Evolutionary conservation across 1,140 invertebrate genomes (phyloP).

Genomic region (Cryptotermes secundus): DNA sequence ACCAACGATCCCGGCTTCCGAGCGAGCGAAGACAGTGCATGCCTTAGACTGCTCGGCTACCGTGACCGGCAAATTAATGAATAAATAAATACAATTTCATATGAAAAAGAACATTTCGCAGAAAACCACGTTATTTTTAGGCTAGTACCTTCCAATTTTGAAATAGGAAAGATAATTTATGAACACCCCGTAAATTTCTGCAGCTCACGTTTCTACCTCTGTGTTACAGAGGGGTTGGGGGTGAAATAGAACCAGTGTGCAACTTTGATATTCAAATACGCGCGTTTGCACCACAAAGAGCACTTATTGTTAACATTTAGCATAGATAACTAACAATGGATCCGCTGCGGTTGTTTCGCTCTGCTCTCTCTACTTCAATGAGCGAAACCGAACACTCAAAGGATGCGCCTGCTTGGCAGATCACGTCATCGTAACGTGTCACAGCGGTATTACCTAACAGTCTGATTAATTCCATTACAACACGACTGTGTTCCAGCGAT

Average conservation of each 20-base stretch:
- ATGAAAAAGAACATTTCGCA: too few species aligned
- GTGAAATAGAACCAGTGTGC: background rate
- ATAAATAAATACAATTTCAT: too few species aligned
- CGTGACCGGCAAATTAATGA: too few species aligned
- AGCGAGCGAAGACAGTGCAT: too few species aligned
- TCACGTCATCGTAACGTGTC: background rate
- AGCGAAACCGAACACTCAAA: background rate
- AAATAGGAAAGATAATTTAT: too few species aligned
- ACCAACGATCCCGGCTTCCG: too few species aligned
- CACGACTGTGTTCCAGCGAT: background rate
- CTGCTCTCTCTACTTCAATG: background rate
- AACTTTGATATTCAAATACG: constrained; percentile 18
- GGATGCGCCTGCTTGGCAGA: background rate
- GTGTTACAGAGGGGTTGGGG: background rate
- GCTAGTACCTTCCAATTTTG: too few species aligned
- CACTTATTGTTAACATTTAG: constrained; percentile 14
- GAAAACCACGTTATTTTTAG: too few species aligned
- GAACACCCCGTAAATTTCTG: background rate
- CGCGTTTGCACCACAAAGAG: constrained; percentile 13
- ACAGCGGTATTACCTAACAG: background rate
- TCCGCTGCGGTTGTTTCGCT: background rate
- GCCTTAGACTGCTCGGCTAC: too few species aligned
- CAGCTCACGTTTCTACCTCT: background rate
- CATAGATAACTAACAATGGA: constrained; percentile 19
- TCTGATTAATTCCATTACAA: constrained; percentile 20